phyloP scores from a whole-genome alignment of 2,113 vertebrate genomes.

The Dinomys branickii region DNA sequence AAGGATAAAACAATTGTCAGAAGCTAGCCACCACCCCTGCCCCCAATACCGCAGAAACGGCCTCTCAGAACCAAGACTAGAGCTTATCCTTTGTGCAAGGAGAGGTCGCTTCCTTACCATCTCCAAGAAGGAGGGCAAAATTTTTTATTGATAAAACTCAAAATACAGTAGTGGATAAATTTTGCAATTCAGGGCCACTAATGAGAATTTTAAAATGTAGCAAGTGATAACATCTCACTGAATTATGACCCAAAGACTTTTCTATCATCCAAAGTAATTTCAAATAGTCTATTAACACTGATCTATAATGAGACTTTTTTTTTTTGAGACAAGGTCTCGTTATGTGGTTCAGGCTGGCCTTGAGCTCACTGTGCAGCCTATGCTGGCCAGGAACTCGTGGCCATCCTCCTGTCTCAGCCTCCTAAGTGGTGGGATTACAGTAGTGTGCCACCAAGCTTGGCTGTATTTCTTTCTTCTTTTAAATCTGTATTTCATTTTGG shows the following conservation, averaged over 20 bases:
- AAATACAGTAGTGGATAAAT: background rate
- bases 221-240: slow-evolving; percentile 3
- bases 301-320: background rate
- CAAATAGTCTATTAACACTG: background rate
- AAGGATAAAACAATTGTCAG: background rate
- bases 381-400: no score
- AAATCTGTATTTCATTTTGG: slow-evolving; percentile 27
- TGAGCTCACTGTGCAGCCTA: background rate
- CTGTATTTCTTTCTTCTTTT: no score
- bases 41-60: background rate
- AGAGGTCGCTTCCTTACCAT: background rate
- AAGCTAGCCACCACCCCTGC: no score
- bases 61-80: background rate
- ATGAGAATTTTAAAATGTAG: background rate
- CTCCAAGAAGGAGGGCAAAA: background rate
- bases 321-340: background rate
- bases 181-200: slow-evolving; percentile 31
- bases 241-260: background rate
- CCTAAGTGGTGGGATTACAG: background rate
- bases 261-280: background rate
- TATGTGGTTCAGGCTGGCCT: background rate
- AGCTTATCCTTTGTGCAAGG: background rate
- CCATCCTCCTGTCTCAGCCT: background rate
- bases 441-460: background rate
- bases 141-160: background rate